Percentiles rank a stretch among this genome's conserved stretches.
Conservation (phyloP, 2,797 vertebrate genomes). For the Darevskia nairensis region DNA sequence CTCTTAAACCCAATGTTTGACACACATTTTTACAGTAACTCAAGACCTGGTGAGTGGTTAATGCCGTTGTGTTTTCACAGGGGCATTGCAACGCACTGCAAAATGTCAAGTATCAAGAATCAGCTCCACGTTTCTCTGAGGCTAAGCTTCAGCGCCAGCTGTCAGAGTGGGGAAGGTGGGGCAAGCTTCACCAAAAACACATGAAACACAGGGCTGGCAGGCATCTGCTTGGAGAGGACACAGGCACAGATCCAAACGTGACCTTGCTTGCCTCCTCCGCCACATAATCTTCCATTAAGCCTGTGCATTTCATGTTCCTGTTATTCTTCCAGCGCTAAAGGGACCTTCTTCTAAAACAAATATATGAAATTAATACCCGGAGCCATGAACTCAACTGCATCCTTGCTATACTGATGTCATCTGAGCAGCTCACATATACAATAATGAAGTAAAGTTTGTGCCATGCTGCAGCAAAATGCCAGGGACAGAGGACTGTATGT, state of each 20-base stretch:
- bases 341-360: constrained; percentile 65
- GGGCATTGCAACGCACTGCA: not conserved
- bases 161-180: constrained; percentile 9
- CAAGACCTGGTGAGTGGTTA: constrained; percentile 52
- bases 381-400: constrained; percentile 57
- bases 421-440: not conserved
- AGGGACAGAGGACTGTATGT: not conserved
- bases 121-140: not conserved
- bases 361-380: constrained; percentile 27
- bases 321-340: constrained; percentile 57
- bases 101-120: constrained; percentile 14
- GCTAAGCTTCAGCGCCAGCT: not conserved
- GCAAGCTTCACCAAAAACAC: not conserved
- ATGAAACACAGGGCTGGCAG: accelerated
- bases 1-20: constrained; percentile 51
- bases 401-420: constrained; percentile 56
- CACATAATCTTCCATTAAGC: not conserved
- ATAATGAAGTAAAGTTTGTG: not conserved
- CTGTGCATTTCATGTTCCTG: constrained; percentile 40
- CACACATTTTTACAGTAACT: constrained; percentile 68
- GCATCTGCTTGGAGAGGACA: not conserved
- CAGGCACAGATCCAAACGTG: constrained; percentile 8
- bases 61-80: constrained; percentile 57
- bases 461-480: too few species aligned
- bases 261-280: constrained; percentile 21